Evolutionary conservation across 1,140 invertebrate genomes (phyloP).

Genomic region (Anoplolepis gracilipes): DNA sequence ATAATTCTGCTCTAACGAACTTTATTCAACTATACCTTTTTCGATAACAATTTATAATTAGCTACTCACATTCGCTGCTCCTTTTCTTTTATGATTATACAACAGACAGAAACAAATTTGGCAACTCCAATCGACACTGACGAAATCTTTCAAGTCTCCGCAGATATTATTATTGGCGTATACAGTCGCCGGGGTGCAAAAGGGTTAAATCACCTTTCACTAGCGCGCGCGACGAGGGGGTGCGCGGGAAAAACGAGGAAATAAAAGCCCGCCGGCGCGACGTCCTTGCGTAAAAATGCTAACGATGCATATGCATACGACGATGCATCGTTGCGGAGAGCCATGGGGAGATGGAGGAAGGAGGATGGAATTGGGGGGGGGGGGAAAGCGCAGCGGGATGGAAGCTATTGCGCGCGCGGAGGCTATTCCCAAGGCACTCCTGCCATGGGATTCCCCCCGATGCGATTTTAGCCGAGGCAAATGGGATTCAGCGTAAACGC

Average conservation of each 20-base stretch:
- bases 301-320: conserved; percentile 68
- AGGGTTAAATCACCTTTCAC: conserved; percentile 49
- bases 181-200: not conserved
- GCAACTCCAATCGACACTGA: not conserved
- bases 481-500: conserved; percentile 76
- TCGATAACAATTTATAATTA: conserved; percentile 14
- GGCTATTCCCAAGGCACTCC: conserved; percentile 74
- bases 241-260: conserved; percentile 57
- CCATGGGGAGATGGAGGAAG: not conserved
- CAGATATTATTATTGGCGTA: conserved; percentile 17
- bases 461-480: conserved; percentile 72
- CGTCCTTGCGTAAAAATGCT: conserved; percentile 73
- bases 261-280: conserved; percentile 61
- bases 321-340: conserved; percentile 40
- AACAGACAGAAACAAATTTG: not conserved
- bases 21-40: conserved; percentile 10
- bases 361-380: not conserved
- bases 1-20: not conserved
- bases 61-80: not conserved
- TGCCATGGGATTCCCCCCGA: conserved; percentile 65
- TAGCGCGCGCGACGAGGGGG: conserved; percentile 22
- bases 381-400: conserved; percentile 41
- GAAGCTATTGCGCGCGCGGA: conserved; percentile 60
- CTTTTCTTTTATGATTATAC: not conserved
- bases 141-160: not conserved